These are phyloP conservation scores for Acleris laterana DNA, from an alignment of 2,888 invertebrate species.

Conservation along the genomic window DNA sequence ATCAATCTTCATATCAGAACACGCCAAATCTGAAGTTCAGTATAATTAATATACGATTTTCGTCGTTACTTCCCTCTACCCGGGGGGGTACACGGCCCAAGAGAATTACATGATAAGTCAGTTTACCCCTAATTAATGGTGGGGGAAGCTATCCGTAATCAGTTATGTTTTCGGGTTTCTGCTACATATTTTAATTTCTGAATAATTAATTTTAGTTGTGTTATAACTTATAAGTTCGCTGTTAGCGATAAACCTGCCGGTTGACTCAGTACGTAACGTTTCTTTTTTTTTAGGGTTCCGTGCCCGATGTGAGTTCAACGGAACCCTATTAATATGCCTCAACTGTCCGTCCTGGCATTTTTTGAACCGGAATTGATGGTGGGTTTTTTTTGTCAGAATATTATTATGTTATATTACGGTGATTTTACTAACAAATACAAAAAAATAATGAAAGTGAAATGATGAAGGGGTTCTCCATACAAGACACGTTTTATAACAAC, in stretches of 20 bases:
- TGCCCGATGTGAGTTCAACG: too few species aligned
- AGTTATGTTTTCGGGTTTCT: background rate
- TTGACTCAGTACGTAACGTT: too few species aligned
- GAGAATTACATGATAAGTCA: conserved; percentile 1
- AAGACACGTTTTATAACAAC: too few species aligned
- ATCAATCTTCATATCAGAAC: background rate
- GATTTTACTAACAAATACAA: too few species aligned
- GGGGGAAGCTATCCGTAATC: conserved; percentile 2
- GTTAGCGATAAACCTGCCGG: background rate
- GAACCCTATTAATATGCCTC: too few species aligned
- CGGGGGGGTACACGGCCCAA: background rate
- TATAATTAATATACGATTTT: conserved; percentile 10
- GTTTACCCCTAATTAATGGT: conserved; percentile 6
- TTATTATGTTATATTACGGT: too few species aligned
- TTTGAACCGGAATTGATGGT: too few species aligned
- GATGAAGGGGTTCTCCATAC: too few species aligned
- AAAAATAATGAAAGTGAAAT: background rate
- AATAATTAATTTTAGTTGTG: background rate
- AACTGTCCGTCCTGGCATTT: too few species aligned
- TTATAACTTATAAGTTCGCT: background rate
- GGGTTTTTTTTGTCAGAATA: too few species aligned
- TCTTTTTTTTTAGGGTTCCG: too few species aligned
- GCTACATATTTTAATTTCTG: background rate
- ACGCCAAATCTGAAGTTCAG: conserved; percentile 1
- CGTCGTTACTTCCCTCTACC: background rate